phyloP scores from a whole-genome alignment of 2,113 vertebrate species.

The Otus sunia region DNA sequence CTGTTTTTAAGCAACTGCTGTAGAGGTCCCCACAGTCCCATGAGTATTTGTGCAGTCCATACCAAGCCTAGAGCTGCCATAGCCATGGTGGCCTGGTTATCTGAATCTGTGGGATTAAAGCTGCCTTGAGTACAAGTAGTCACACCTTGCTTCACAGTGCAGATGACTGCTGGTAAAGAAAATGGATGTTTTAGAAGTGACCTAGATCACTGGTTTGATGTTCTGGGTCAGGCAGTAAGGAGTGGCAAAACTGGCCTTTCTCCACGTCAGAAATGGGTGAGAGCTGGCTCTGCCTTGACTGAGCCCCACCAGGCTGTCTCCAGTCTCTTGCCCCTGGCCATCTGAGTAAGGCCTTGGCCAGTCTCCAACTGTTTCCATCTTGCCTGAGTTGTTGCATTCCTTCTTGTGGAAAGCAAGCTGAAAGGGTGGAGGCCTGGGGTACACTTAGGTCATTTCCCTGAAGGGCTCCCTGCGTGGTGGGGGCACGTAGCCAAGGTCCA shows the following conservation, averaged over 20 bases:
- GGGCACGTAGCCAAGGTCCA: not conserved
- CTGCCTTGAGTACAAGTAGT: not conserved
- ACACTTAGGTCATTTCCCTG: constrained; percentile 9
- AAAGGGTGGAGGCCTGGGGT: not conserved
- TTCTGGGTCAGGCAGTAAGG: not conserved
- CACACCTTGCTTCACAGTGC: not conserved
- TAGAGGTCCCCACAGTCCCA: not conserved
- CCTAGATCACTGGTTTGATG: not conserved
- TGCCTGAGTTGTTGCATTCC: not conserved
- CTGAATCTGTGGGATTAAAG: not conserved
- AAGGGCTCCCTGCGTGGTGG: not conserved
- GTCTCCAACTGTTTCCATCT: not conserved
- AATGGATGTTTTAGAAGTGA: not conserved
- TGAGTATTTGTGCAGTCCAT: not conserved
- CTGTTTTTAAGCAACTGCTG: not conserved
- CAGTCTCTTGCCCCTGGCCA: not conserved
- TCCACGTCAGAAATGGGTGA: not conserved
- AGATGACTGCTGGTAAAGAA: not conserved
- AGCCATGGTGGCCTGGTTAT: not conserved
- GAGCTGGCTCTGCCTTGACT: not conserved
- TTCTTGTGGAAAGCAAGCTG: not conserved
- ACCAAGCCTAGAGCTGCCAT: not conserved
- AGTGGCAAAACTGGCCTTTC: not conserved
- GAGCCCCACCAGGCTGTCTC: not conserved
- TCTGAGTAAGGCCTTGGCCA: not conserved